phyloP scores from a whole-genome alignment of 1,140 invertebrate genomes.

The Drosophila miranda region DNA sequence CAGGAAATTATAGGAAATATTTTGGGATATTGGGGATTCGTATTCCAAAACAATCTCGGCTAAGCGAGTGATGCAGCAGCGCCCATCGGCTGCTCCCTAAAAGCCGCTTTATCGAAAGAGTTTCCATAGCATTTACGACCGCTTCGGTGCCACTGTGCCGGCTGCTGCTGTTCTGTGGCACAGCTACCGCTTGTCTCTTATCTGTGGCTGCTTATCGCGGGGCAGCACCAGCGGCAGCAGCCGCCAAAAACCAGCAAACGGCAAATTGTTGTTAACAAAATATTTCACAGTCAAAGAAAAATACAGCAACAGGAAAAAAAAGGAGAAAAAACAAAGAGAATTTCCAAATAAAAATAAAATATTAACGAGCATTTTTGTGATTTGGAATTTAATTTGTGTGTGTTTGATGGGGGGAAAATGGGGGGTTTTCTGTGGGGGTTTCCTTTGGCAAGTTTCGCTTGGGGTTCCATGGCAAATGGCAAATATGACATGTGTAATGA shows the following conservation, averaged over 20 bases:
- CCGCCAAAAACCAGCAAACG: conserved; percentile 35
- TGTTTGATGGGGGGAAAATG: too few relatives aligned
- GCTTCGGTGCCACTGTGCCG: conserved; percentile 20
- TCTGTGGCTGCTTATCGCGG: conserved; percentile 65
- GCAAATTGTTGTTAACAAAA: conserved; percentile 76
- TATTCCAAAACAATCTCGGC: too few relatives aligned
- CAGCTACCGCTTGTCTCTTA: conserved; percentile 52
- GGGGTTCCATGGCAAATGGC: conserved; percentile 44
- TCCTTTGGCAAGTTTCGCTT: conserved; percentile 11
- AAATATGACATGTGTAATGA: conserved; percentile 80
- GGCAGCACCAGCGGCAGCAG: conserved; percentile 41
- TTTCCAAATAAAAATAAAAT: conserved; percentile 20
- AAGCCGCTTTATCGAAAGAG: too few relatives aligned
- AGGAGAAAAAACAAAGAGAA: conserved; percentile 31
- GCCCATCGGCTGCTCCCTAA: too few relatives aligned
- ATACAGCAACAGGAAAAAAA: conserved; percentile 11
- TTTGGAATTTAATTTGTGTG: conserved; percentile 67
- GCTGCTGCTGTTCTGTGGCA: conserved; percentile 1
- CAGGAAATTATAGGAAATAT: too few relatives aligned
- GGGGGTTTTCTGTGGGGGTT: conserved; percentile 2
- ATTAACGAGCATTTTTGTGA: conserved; percentile 62
- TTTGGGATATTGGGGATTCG: too few relatives aligned
- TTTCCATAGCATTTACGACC: neutral
- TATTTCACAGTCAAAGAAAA: conserved; percentile 58
- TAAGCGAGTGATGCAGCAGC: too few relatives aligned